Evolutionary conservation across 2,888 invertebrate species (phyloP).

Genomic region (Troides helena): DNA sequence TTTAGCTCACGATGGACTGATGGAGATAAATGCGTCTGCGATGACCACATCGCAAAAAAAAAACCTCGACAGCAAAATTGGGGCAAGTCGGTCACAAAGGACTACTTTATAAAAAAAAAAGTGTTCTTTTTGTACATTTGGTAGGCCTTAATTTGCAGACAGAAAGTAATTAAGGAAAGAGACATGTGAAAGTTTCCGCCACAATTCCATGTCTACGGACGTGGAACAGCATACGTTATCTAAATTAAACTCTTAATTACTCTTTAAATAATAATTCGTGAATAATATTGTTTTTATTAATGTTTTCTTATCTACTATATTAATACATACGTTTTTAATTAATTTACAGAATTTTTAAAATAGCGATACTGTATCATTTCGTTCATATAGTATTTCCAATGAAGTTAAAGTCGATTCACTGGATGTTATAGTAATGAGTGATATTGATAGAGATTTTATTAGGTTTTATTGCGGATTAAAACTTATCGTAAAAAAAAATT

Average conservation of each 20-base stretch:
- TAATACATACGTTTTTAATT: too few relatives aligned
- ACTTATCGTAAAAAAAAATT: too few relatives aligned
- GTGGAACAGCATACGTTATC: constrained; percentile 11
- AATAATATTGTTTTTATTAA: too few relatives aligned
- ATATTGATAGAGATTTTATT: too few relatives aligned
- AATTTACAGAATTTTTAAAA: too few relatives aligned
- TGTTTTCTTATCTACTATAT: too few relatives aligned
- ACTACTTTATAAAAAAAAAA: constrained; percentile 45
- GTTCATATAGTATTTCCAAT: too few relatives aligned
- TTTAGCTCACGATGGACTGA: constrained; percentile 45
- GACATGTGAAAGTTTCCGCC: constrained; percentile 43
- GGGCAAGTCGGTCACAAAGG: constrained; percentile 57
- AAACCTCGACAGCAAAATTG: constrained; percentile 52
- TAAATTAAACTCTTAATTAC: constrained; percentile 4
- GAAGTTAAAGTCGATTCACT: too few relatives aligned
- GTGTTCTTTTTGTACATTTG: constrained; percentile 44
- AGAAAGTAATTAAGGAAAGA: constrained; percentile 47
- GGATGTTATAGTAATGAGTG: too few relatives aligned
- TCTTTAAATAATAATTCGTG: not conserved
- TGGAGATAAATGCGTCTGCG: constrained; percentile 64
- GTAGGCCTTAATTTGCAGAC: constrained; percentile 49
- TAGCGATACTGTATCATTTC: too few relatives aligned
- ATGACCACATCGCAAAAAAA: constrained; percentile 51
- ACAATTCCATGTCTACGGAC: constrained; percentile 18
- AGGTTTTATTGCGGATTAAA: too few relatives aligned